Percentiles rank a stretch among this genome's conserved stretches.
Evolutionary conservation across 2,888 invertebrate genomes (phyloP).

Genomic region (Trisateles emortualis): DNA sequence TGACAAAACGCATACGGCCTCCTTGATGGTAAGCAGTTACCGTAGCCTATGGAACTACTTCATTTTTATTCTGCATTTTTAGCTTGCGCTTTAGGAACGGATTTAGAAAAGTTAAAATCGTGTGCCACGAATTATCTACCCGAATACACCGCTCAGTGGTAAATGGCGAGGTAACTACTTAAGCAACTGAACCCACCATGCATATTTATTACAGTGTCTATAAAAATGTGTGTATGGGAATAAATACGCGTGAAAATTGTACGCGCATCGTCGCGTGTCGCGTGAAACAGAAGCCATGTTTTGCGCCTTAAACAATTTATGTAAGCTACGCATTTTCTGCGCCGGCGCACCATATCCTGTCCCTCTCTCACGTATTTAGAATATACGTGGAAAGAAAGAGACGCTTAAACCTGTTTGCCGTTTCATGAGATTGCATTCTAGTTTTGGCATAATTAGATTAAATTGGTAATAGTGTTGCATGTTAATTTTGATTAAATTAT

Average conservation of each 20-base stretch:
- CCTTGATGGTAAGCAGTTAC: no score
- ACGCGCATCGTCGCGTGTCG: constrained; percentile 27
- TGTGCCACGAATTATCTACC: no score
- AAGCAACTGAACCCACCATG: no score
- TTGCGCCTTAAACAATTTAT: constrained; percentile 41
- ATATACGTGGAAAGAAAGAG: constrained; percentile 1
- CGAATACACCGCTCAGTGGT: no score
- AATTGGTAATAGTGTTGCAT: constrained; percentile 35
- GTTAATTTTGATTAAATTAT: constrained; percentile 37
- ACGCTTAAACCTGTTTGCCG: constrained; percentile 35
- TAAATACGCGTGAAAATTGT: constrained; percentile 22
- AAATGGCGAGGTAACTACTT: no score
- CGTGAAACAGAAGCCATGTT: constrained; percentile 38
- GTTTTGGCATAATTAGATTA: constrained; percentile 49
- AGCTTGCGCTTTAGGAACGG: no score
- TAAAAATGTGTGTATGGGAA: constrained; percentile 8
- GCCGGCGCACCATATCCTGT: constrained; percentile 26
- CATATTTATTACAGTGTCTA: neutral
- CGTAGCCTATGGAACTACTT: no score
- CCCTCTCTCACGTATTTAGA: constrained; percentile 16
- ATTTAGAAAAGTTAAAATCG: no score
- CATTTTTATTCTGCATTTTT: no score
- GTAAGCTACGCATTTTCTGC: constrained; percentile 39
- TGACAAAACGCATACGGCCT: no score
- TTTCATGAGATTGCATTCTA: constrained; percentile 45